Evolutionary conservation across 92 coral and sea anemone genomes (phyloP), one percentile per base, ranked within the genome.

Genomic region (Phenganax marumi): DNA sequence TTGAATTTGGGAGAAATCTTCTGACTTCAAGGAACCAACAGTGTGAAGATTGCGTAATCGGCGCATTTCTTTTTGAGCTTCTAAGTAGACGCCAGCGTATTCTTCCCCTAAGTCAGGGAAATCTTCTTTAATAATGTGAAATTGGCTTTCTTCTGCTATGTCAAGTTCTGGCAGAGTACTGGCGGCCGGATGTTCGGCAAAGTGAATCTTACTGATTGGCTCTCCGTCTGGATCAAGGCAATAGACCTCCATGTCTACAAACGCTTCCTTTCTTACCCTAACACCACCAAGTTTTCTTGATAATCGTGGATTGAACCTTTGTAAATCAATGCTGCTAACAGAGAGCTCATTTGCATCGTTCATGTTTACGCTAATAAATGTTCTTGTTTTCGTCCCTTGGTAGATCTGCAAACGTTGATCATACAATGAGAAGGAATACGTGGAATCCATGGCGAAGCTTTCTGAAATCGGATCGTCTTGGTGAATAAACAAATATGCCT

Each of bases 301-400:
- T 16, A 91, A 81, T 23, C 85, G 86, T 43, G 81, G 73, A 14
- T 83, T 83, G 73, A 91, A 89, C 7, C 92, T 84, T 70, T 89
- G 77, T 76, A 91, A 77, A n/a, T 91, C 95, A 54, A 91, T 90
- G 81, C 95, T 91, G 85, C 89, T 87, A 76, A 89, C 86, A 17
- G 95, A 91, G 1, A 63, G 85, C 12, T 64, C 84, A 48, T 91
- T 79, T 52, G 85, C 95, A 12, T 86, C 95, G 68, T 89, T 85
- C 22, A 81, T 54, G 25, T 54, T 73, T 13, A 91, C 80, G 68
- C 86, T 86, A 56, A 91, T 84, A 58, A 91, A 91, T 3, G 95
- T 91, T 70, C 86, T 91, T 58, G 79, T 87, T 50, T 91, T 91
- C 71, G 86, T 89, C 25, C 90, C 90, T 14, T 89, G 82, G 87